Base-by-base conservation (phyloP, 2,113 vertebrate genomes). In the Semicossyphus pulcher region DNA sequence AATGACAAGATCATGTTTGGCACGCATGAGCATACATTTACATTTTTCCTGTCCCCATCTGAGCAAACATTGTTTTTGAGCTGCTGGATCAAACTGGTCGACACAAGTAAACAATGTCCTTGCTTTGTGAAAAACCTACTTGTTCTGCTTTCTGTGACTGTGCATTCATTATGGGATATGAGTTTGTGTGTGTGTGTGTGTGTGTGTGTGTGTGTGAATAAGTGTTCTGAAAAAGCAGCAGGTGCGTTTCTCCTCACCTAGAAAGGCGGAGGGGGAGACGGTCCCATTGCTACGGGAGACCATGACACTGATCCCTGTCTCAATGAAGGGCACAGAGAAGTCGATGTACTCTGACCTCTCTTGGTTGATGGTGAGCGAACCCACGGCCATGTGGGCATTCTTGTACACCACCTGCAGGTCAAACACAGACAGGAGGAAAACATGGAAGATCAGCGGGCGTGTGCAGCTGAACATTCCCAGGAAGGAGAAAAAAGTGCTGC, bases 201-300 rank as follows among this genome's bases (percentile, higher is more conserved):
- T 18, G 7, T 5, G 36, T 21, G 12, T 41, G 36, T 14, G 8
- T 21, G 1, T 10, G 20, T 80, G 5, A 39, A 10, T 44, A 21
- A 60, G 44, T 28, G 28, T 10, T 47, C 1, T 0, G 21, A 12
- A 78, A 14, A 44, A 75, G 32, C 61, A 64, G 47, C 72, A 80
- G 58, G 62, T 78, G 45, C 1, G 1, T 26, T 52, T 72, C 25
- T 80, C 14, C 89, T 93, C 92, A 99, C 98, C 98, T 85, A 99
- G 94, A 90, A 99, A 99, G 85, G 98, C 98, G 70, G 98, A 99
- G 82, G 98, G 98, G 74, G 98, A 99, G 73, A 99, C 98, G 0
- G 98, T 99, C 79, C 98, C 98, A 63, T 99, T 99, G 94, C 98
- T 99, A 86, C 98, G 96, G 72, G 98, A 99, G 71, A 99, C 98